Evolutionary conservation across 2,888 invertebrate species (phyloP), one percentile per base, ranked within the genome.

Genomic region (Isotomurus palustris): DNA sequence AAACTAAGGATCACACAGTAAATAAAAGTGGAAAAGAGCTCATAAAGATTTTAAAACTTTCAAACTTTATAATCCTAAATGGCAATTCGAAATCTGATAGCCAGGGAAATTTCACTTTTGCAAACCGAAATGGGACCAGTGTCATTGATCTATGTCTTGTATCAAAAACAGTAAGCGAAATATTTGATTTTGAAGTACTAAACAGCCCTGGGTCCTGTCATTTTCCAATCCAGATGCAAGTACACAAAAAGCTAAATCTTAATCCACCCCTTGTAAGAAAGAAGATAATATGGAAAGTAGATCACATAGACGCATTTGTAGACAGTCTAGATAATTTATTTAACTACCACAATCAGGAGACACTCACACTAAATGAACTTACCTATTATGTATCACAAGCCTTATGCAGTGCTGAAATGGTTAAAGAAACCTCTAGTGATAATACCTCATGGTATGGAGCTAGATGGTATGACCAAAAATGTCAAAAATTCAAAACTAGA

Each of bases 101-200:
- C n/a, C 24, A 47, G 2, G 57, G 57, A 21, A 45, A 57, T 28
- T 52, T 19, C 14, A 57, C 57, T 1, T 52, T 52, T 21, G 19
- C 8, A 2, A 49, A 52, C n/a, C 36, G 27, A 14, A 48, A 40
- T 21, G 55, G 48, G 5, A 29, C 6, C n/a, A 55, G 55, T 29
- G 41, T 41, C 1, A 48, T 48, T 5, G 49, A 49, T 27, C 3
- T 54, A 19, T 24, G 32, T 32, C 2, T 55, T 28, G 29, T 38
- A 14, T 48, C 38, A 22, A 12, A 28, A 27, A n/a, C 36, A 4
- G 6, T 40, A 5, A 4, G 22, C 25, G 38, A 24, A 5, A n/a
- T 25, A 6, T 22, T 51, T 6, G 41, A 55, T 32, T 27, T 55
- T 5, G n/a, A 49, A 40, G 29, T 55, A 4, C 12, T 40, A 3